Percentiles rank a stretch among this genome's conserved stretches.
These are phyloP conservation scores for Anolis sagrei DNA, from an alignment of 2,113 vertebrate species.

Conservation along the genomic window DNA sequence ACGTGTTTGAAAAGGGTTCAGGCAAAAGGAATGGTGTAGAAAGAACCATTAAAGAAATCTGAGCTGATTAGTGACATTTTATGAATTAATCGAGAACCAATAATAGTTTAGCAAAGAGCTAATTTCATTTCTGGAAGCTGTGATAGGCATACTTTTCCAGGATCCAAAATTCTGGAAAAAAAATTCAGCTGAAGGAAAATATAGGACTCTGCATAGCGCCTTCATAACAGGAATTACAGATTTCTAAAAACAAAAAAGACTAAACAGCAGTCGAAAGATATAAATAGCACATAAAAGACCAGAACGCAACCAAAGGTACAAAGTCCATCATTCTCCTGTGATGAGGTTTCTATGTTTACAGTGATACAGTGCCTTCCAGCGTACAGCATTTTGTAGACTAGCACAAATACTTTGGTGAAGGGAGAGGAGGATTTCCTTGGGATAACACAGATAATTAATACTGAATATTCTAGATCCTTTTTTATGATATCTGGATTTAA, in stretches of 20 bases:
- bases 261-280: background rate
- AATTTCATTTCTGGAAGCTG: background rate
- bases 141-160: background rate
- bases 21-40: background rate
- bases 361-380: conserved; percentile 48
- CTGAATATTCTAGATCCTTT: background rate
- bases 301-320: background rate
- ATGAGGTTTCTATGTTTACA: background rate
- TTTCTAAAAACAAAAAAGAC: background rate
- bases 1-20: background rate
- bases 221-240: background rate
- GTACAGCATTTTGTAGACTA: background rate
- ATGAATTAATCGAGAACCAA: background rate
- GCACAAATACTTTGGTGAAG: background rate
- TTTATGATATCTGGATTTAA: background rate
- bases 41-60: background rate
- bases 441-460: background rate
- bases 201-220: background rate
- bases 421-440: background rate
- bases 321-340: background rate
- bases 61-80: background rate
- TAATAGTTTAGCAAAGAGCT: background rate
- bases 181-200: background rate
- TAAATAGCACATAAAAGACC: background rate
- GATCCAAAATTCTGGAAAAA: background rate